Evolutionary conservation across 2,888 invertebrate species (phyloP), one percentile per base, ranked within the genome.

Genomic region (Camponotus fellah): DNA sequence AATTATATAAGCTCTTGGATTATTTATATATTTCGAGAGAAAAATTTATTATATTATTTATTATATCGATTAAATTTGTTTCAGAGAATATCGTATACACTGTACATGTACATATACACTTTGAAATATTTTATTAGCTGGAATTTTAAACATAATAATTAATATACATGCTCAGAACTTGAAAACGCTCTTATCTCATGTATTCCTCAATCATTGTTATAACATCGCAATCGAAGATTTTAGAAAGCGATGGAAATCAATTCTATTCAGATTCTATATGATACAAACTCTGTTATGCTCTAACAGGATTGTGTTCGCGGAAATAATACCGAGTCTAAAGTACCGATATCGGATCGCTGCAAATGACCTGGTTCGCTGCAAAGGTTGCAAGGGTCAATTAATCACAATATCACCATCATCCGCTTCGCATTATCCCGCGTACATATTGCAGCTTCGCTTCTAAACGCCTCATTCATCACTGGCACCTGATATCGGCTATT

Each of bases 381-480:
- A 26, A 32, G 64, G 60, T 75, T 75, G 56, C 62, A 58, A 71
- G 56, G 71, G 79, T 80, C 86, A 88, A 86, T 87, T 87, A 87
- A 88, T 86, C 84, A 82, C 71, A 82, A 76, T 88, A 87, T 82
- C 82, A 75, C 53, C 77, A 66, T 75, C 64, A 79, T 75, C 56
- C 43, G 69, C 86, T 68, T 87, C 56, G 56, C 76, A 66, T 76
- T 86, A 74, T 74, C 58, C 53, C 49, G 71, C 64, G 68, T 62
- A 80, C 58, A 32, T 62, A 58, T 34, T 40, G 49, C 82, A 65
- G 79, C 60, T n/a, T n/a, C 40, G 62, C 43, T 40, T 60, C 79
- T 77, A 77, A 82, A 82, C 49, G 68, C 49, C 68, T 77, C 79
- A 60, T 79, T 79, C 86, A 85, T 86, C 83, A 87, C 86, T 79